Evolutionary conservation across 2,888 invertebrate genomes (phyloP), one percentile per base, ranked within the genome.

Genomic region (Leucoptera coffeella): DNA sequence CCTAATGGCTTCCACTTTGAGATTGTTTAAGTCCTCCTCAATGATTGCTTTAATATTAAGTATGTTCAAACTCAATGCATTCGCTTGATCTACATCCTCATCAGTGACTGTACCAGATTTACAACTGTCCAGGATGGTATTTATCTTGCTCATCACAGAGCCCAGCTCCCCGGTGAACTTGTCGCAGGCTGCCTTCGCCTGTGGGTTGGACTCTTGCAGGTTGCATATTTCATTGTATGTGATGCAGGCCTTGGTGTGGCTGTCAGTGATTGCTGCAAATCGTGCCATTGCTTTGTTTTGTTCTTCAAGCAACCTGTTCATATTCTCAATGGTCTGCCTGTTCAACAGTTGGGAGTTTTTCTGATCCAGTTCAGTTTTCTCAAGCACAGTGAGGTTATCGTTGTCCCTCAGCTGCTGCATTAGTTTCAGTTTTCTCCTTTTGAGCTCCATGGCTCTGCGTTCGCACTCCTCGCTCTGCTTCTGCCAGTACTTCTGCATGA

Each of bases 41-140:
- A 77, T 48, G 37, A 59, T 58, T 19, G 50, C 50, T 13, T 52
- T 59, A 14, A 77, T 43, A 35, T 71, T 69, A 32, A 73, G 72
- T 28, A 50, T 71, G 51, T 51, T 75, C 47, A 35, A 37, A 29
- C 65, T 50, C 22, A 73, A 46, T 31, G 64, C 52, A 33, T 72
- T 71, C n/a, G 77, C 75, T 36, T 69, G 64, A 36, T 67, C 65
- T 1, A 76, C 60, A 41, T 77, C 78, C 33, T 65, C 51, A 6
- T 74, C 71, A 22, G 59, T 54, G 12, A 73, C 36, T 37, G 47
- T 35, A 34, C 64, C 53, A 39, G 50, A 42, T 45, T 69, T 52
- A 45, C 73, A 54, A 35, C 55, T 43, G 35, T 59, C 55, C 45
- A 74, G 50, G 17, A 75, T 55, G 21, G 48, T 42, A 33, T 56